These are phyloP conservation scores for Synanthedon vespiformis DNA, from an alignment of 2,888 invertebrate species.

Conservation along the genomic window DNA sequence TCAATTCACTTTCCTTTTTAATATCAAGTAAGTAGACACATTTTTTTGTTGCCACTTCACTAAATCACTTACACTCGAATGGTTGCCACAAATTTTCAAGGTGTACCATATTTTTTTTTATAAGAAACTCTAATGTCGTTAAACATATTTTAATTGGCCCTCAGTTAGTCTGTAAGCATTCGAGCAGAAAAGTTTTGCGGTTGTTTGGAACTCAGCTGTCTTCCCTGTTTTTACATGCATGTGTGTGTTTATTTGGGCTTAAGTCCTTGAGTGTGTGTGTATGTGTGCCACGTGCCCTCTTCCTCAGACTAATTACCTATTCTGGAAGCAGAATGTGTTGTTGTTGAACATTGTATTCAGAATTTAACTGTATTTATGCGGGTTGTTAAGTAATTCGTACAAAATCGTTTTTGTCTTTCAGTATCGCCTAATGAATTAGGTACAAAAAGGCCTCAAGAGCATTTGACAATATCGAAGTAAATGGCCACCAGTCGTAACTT, in stretches of 20 bases:
- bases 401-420: too few relatives aligned
- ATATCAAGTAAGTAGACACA: too few relatives aligned
- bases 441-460: too few relatives aligned
- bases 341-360: background rate
- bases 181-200: background rate
- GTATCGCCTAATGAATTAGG: too few relatives aligned
- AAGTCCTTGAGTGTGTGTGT: background rate
- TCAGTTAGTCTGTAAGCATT: background rate
- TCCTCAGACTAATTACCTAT: conserved; percentile 4
- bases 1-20: too few relatives aligned
- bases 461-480: too few relatives aligned
- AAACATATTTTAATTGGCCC: background rate
- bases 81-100: background rate
- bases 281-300: conserved; percentile 4
- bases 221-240: background rate
- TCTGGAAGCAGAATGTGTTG: conserved; percentile 2
- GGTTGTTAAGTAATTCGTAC: background rate
- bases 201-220: conserved; percentile 4
- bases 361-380: background rate
- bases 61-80: background rate
- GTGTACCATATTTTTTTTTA: background rate
- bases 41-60: too few relatives aligned
- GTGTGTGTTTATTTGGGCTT: background rate
- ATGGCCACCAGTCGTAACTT: too few relatives aligned
- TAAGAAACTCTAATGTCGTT: background rate